phyloP scores from a whole-genome alignment of 1,140 invertebrate species.

The Bombus superbus region DNA sequence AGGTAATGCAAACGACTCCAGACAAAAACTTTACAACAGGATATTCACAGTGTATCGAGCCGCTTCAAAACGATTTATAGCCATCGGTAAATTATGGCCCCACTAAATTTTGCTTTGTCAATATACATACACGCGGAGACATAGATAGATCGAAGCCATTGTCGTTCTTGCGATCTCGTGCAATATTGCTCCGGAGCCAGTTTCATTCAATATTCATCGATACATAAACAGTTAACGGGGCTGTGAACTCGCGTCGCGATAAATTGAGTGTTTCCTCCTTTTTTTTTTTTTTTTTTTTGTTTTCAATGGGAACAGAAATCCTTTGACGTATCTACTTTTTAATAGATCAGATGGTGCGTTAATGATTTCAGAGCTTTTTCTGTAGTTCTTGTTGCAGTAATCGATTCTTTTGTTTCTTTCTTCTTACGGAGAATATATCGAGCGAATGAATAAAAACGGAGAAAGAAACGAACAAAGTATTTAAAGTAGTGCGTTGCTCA shows the following conservation, averaged over 20 bases:
- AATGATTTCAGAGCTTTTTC: background rate
- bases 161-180: conserved; percentile 1
- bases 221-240: conserved; percentile 7
- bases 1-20: background rate
- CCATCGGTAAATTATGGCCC: conserved; percentile 30
- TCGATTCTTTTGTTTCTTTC: background rate
- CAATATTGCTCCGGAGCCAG: background rate
- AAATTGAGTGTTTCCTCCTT: background rate
- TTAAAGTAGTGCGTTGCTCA: too few relatives aligned
- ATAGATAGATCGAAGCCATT: conserved; percentile 10
- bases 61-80: conserved; percentile 39
- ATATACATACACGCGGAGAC: conserved; percentile 16
- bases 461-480: too few relatives aligned
- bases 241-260: background rate
- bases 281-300: background rate
- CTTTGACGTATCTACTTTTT: background rate
- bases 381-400: background rate
- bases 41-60: conserved; percentile 28
- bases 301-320: background rate
- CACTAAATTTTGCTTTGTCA: conserved; percentile 41
- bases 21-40: conserved; percentile 14
- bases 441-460: too few relatives aligned
- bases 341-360: background rate
- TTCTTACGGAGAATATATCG: too few relatives aligned
- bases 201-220: conserved; percentile 19